phyloP scores from a whole-genome alignment of 2,888 invertebrate species.

The Cenopis cana region DNA sequence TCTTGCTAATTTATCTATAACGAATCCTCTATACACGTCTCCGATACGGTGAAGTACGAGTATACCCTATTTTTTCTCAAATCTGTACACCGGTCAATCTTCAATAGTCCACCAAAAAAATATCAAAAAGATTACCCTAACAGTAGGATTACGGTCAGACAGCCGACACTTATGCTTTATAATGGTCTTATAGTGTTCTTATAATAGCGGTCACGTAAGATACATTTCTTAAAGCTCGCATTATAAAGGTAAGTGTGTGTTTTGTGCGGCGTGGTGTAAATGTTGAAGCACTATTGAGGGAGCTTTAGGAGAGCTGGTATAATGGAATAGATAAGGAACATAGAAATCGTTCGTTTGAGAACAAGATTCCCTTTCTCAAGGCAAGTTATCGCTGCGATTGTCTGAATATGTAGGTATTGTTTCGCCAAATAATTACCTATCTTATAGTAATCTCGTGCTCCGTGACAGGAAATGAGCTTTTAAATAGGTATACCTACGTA shows the following conservation, averaged over 20 bases:
- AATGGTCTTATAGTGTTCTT: constrained; percentile 37
- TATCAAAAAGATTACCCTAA: constrained; percentile 49
- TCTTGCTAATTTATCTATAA: no score
- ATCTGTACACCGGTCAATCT: constrained; percentile 16
- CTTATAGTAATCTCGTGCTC: no score
- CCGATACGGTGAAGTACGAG: no score
- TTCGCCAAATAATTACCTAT: no score
- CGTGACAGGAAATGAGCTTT: no score
- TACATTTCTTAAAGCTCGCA: constrained; percentile 7
- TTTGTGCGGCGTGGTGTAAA: constrained; percentile 1
- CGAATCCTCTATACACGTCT: background rate
- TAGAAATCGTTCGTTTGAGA: background rate
- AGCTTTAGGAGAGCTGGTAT: background rate
- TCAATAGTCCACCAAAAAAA: constrained; percentile 42
- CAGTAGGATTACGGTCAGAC: constrained; percentile 43
- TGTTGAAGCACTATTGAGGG: background rate
- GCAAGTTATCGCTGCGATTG: background rate
- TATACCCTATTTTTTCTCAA: constrained; percentile 1
- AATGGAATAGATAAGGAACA: background rate
- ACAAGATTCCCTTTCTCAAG: background rate
- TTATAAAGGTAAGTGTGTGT: constrained; percentile 18
- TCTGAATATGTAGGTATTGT: background rate
- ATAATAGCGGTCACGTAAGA: constrained; percentile 9
- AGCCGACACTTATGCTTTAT: constrained; percentile 48
- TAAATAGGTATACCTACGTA: no score